Evolutionary conservation across 2,797 vertebrate genomes (phyloP).

Genomic region (Scomberomorus guttatus): DNA sequence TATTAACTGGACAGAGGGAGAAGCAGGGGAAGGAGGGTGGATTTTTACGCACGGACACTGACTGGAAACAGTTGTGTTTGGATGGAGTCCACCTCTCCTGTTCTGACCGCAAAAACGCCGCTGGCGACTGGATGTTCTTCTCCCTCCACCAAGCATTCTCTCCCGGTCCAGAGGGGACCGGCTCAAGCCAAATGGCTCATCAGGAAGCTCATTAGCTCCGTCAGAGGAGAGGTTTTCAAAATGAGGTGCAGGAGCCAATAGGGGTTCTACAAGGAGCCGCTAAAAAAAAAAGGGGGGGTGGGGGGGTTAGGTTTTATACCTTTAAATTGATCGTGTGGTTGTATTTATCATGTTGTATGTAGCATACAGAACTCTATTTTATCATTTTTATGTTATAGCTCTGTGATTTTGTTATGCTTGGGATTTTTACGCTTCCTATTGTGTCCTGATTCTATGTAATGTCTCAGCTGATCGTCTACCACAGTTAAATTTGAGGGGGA

Average conservation of each 20-base stretch:
- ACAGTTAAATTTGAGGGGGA: constrained; percentile 6
- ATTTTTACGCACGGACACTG: constrained; percentile 37
- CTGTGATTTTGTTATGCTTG: no score
- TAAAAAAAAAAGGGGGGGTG: not conserved
- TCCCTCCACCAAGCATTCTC: constrained; percentile 23
- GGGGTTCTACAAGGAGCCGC: not conserved
- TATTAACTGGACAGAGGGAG: constrained; percentile 12
- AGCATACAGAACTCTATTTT: not conserved
- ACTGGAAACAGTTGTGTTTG: constrained; percentile 73
- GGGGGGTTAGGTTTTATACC: not conserved
- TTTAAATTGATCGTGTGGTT: not conserved
- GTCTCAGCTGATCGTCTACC: constrained; percentile 18
- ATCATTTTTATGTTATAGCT: no score
- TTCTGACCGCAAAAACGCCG: constrained; percentile 62
- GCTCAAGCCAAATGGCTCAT: constrained; percentile 38
- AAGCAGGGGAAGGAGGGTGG: not conserved
- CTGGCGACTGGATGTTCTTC: constrained; percentile 39
- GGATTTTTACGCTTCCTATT: not conserved
- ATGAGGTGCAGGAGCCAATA: constrained; percentile 4
- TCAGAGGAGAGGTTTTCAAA: constrained; percentile 19
- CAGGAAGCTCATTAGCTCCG: not conserved
- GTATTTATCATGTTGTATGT: no score
- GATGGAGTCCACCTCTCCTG: constrained; percentile 51
- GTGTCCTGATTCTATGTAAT: not conserved
- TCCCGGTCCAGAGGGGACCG: constrained; percentile 16